Conservation (phyloP, 2,888 invertebrate species). For the Cephus sareptanus region DNA sequence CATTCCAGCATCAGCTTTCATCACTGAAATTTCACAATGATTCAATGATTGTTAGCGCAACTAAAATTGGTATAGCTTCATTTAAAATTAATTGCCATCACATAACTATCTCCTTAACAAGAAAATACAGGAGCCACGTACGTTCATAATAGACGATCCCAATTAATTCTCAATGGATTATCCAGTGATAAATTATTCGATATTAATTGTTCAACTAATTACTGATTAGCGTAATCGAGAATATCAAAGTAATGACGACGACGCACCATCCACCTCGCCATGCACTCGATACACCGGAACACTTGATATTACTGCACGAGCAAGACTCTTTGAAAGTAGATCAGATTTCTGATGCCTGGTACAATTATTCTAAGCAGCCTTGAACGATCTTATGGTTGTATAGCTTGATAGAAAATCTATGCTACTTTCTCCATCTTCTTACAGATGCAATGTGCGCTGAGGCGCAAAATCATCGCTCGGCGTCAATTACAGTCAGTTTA, state of each 20-base stretch:
- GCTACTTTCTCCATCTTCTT: slow-evolving; percentile 42
- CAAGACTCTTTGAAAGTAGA: slow-evolving; percentile 58
- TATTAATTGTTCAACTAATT: not conserved
- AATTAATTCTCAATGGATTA: too few species aligned
- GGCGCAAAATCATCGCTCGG: not conserved
- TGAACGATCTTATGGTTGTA: slow-evolving; percentile 36
- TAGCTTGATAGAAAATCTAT: slow-evolving; percentile 35
- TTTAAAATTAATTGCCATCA: not conserved
- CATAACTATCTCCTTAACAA: not conserved
- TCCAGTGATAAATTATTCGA: not conserved
- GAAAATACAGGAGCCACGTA: not conserved
- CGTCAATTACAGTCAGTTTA: not conserved
- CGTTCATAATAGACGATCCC: not conserved
- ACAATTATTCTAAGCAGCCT: slow-evolving; percentile 47
- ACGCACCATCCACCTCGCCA: not conserved
- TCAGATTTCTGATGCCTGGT: slow-evolving; percentile 39
- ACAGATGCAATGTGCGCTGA: slow-evolving; percentile 11
- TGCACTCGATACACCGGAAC: not conserved
- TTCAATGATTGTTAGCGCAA: slow-evolving; percentile 16
- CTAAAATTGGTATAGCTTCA: slow-evolving; percentile 6
- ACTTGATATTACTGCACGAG: slow-evolving; percentile 9
- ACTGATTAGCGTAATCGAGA: not conserved
- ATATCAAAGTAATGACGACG: not conserved
- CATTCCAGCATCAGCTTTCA: slow-evolving; percentile 83
- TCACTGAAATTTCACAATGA: slow-evolving; percentile 69